Conservation (phyloP, 1,140 invertebrate genomes). For the Cotesia typhae region DNA sequence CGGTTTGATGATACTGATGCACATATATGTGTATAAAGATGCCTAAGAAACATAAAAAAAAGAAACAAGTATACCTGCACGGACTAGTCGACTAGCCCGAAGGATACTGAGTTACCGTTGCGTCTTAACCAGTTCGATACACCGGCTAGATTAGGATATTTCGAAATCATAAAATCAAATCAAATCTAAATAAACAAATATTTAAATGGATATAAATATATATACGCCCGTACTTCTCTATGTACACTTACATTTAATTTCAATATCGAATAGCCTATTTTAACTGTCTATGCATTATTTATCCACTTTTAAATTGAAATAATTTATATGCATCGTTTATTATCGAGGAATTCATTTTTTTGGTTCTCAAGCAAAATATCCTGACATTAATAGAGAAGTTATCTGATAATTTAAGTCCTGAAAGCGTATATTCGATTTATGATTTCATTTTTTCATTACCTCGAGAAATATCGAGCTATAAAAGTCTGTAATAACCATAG, state of each 20-base stretch:
- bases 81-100: too few species aligned
- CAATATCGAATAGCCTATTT: background rate
- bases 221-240: too few species aligned
- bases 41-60: background rate
- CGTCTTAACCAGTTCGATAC: conserved; percentile 47
- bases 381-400: too few species aligned
- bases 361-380: too few species aligned
- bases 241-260: too few species aligned
- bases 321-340: background rate
- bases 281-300: background rate
- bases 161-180: conserved; percentile 17
- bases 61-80: background rate
- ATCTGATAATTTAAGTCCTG: too few species aligned
- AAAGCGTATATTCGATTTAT: too few species aligned
- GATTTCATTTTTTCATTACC: too few species aligned
- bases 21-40: conserved; percentile 20
- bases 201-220: background rate
- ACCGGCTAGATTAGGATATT: conserved; percentile 42
- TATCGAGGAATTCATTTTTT: background rate
- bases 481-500: too few species aligned
- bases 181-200: conserved; percentile 8
- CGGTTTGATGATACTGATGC: too few species aligned
- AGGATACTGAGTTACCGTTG: conserved; percentile 48
- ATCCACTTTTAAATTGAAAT: too few species aligned
- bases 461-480: too few species aligned